Percentiles rank a stretch among this genome's conserved stretches.
Evolutionary conservation across 2,888 invertebrate species (phyloP).

Genomic region (Corbicula japonica): DNA sequence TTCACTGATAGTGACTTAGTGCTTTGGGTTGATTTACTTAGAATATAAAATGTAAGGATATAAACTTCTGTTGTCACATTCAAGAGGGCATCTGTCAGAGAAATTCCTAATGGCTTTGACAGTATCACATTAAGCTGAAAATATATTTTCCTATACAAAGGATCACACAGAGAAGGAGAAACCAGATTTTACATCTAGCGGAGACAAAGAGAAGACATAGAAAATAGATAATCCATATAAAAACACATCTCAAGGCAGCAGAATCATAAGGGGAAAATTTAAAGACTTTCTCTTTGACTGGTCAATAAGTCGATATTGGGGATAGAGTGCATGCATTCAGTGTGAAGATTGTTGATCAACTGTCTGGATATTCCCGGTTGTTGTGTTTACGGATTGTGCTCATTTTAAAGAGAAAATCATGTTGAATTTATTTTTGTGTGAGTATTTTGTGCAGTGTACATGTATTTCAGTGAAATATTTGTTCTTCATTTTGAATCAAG

Average conservation of each 20-base stretch:
- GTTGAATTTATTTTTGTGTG: constrained; percentile 62
- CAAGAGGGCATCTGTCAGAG: too few species aligned
- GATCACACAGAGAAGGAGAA: too few species aligned
- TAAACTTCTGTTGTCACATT: too few species aligned
- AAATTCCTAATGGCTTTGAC: too few species aligned
- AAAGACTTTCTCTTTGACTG: constrained; percentile 16
- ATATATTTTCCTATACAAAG: too few species aligned
- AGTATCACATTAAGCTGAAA: too few species aligned
- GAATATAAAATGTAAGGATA: too few species aligned
- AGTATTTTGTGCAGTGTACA: constrained; percentile 29
- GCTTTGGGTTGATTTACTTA: too few species aligned
- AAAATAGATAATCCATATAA: constrained; percentile 23
- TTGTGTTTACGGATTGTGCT: background rate
- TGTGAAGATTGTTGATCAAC: constrained; percentile 9
- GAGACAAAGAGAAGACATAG: background rate
- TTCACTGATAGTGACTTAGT: too few species aligned
- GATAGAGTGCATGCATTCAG: constrained; percentile 16
- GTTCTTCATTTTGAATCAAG: background rate
- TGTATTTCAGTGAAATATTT: background rate
- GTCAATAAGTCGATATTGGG: constrained; percentile 46
- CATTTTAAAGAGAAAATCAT: constrained; percentile 30
- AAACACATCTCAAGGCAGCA: constrained; percentile 6
- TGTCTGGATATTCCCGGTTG: background rate
- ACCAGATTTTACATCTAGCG: too few species aligned
- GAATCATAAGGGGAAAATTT: constrained; percentile 24